Evolutionary conservation across 53 echinoderm and acorn worm species (phyloP).

Genomic region (Luidia sarsii): DNA sequence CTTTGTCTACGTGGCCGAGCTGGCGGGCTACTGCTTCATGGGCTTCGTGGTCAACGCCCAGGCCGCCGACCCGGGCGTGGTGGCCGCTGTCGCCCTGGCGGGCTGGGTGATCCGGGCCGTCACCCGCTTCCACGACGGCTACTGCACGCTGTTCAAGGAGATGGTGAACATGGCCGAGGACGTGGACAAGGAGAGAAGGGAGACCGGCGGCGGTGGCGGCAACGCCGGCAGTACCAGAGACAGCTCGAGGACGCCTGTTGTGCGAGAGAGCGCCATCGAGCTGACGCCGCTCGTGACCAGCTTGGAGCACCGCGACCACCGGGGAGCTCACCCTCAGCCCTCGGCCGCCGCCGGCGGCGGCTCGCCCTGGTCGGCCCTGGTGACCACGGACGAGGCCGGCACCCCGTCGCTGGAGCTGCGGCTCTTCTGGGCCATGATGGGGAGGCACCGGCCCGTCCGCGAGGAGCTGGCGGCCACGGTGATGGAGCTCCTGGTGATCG

Average conservation of each 20-base stretch:
- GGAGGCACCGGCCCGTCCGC: constrained; percentile 72
- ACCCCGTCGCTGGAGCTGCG: constrained; percentile 65
- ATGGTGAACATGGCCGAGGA: constrained; percentile 60
- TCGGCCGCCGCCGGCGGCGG: neutral
- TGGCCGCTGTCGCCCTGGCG: constrained; percentile 59
- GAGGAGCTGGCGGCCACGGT: constrained; percentile 57
- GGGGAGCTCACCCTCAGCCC: neutral
- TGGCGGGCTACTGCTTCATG: constrained; percentile 83
- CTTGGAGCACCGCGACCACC: too few species aligned
- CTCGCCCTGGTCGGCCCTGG: neutral
- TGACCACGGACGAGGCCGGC: constrained; percentile 44
- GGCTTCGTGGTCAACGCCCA: constrained; percentile 88
- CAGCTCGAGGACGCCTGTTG: neutral
- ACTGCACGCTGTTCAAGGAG: constrained; percentile 66
- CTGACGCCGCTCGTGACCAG: neutral
- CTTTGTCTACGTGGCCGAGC: constrained; percentile 82
- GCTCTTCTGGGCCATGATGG: constrained; percentile 67
- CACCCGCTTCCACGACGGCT: constrained; percentile 82
- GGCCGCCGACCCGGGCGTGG: constrained; percentile 60
- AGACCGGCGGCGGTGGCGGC: neutral
- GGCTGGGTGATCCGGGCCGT: constrained; percentile 71
- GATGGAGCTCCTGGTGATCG: constrained; percentile 60
- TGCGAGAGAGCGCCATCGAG: neutral
- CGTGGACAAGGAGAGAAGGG: neutral
- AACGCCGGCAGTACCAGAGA: neutral